A percentile compares a stretch with the other conserved stretches of the same genome.
Conservation (phyloP, 2,888 invertebrate species). For the Lithophane semibrunnea region DNA sequence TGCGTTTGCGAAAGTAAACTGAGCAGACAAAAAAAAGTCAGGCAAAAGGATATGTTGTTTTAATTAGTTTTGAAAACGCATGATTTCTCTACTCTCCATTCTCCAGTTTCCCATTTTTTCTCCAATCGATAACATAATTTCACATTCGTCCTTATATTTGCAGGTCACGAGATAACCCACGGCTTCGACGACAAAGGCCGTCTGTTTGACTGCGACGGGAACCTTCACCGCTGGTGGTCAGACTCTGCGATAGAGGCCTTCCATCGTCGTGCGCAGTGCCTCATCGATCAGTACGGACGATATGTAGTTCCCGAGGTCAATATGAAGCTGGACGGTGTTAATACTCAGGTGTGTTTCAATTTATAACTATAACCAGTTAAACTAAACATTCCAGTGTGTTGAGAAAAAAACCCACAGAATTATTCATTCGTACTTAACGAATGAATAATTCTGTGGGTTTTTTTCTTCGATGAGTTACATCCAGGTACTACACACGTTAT, state of each 20-base stretch:
- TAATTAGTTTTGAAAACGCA: not conserved
- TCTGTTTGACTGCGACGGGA: constrained; percentile 98
- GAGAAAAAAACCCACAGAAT: too few relatives aligned
- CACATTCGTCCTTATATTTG: not conserved
- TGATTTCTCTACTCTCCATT: not conserved
- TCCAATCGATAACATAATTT: not conserved
- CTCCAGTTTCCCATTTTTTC: not conserved
- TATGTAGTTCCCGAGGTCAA: constrained; percentile 95
- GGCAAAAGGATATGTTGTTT: not conserved
- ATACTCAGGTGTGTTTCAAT: constrained; percentile 91
- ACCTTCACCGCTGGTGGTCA: constrained; percentile 96
- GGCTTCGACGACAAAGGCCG: constrained; percentile 98
- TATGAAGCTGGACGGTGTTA: constrained; percentile 93
- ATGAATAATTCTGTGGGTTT: too few relatives aligned
- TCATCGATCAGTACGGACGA: constrained; percentile 96
- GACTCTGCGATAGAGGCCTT: constrained; percentile 93
- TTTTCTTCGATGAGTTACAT: too few relatives aligned
- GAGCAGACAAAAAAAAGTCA: not conserved
- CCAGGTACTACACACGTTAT: too few relatives aligned
- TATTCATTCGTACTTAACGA: too few relatives aligned
- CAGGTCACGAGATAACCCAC: constrained; percentile 96
- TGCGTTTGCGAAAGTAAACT: not conserved
- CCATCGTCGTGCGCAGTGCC: constrained; percentile 94
- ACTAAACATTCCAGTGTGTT: too few relatives aligned
- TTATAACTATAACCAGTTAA: too few relatives aligned